phyloP scores from a whole-genome alignment of 2,113 vertebrate species.

The Xiphorhynchus elegans region DNA sequence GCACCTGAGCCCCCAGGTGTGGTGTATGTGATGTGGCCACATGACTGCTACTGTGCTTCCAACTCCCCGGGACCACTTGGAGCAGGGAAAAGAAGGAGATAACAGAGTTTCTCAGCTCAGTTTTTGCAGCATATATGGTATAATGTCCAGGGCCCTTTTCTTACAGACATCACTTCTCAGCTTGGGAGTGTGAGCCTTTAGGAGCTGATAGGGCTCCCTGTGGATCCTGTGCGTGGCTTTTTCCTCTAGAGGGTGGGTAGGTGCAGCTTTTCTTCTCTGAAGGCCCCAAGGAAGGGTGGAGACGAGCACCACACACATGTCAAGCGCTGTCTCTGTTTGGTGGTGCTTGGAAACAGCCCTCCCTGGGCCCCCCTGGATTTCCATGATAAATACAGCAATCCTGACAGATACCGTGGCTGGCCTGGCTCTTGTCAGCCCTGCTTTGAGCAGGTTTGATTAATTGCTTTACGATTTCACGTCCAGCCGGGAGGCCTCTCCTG shows the following conservation, averaged over 20 bases:
- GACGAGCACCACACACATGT: constrained; percentile 72
- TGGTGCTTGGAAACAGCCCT: constrained; percentile 70
- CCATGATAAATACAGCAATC: constrained; percentile 90
- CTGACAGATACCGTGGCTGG: constrained; percentile 80
- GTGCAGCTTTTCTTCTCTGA: constrained; percentile 51
- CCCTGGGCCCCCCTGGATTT: constrained; percentile 84
- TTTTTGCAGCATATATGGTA: rapidly evolving
- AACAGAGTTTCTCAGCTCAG: background rate
- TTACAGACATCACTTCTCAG: background rate
- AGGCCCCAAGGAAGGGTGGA: constrained; percentile 29
- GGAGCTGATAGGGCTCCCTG: background rate
- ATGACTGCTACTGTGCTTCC: background rate
- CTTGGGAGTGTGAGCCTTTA: background rate
- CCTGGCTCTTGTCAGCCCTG: constrained; percentile 86
- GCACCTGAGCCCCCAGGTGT: background rate
- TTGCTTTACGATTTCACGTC: constrained; percentile 96
- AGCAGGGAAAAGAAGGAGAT: background rate
- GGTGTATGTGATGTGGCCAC: background rate
- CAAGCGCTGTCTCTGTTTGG: constrained; percentile 69
- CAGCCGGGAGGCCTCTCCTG: constrained; percentile 77
- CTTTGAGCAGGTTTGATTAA: constrained; percentile 94
- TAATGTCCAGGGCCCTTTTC: background rate
- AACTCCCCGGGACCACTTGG: background rate
- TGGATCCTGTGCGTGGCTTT: background rate
- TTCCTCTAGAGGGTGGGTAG: constrained; percentile 31